Evolutionary conservation across 2,888 invertebrate species (phyloP), one percentile per base, ranked within the genome.

Genomic region (Apotomis capreana): DNA sequence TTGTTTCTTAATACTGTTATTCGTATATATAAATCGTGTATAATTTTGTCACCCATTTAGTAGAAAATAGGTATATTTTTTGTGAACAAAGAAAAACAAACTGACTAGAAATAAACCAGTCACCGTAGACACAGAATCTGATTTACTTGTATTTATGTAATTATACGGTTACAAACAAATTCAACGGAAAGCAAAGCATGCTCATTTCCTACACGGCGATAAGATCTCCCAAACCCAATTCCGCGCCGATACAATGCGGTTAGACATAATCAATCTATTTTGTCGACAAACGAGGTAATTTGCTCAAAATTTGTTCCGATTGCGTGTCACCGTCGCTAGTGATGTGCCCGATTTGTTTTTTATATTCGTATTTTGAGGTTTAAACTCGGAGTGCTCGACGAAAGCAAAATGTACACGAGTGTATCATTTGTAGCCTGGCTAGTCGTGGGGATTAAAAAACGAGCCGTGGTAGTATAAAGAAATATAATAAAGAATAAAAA

Each of bases 251-350:
- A 57, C 60, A 55, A 61, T 61, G 12, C 13, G 55, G 57, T 57
- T 57, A 57, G 49, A 62, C 13, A 65, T 61, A 57, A 67, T 71
- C 57, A 71, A 71, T 71, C 67, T 44, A 71, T 61, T 71, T 61
- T 67, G 60, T 67, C 60, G 60, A 49, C 55, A 49, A 70, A 67
- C 49, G 49, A 71, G 51, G 61, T 67, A 71, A 57, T 71, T 61
- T 51, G n/a, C 57, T 71, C 15, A 49, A 55, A 65, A 49, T 60
- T 54, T 59, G 13, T 60, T 67, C 49, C 26, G n/a, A 57, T 67
- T 52, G 70, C 70, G 59, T 70, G 70, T 44, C 13, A 61, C 9
- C 5, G 26, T 10, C 3, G 15, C 15, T 54, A 63, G 64, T 64
- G 63, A 44, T 54, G 13, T 8, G 40, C 36, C 4, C 9, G 8